Base-by-base conservation (phyloP, 2,888 invertebrate species). In the Gryllus longicercus region DNA sequence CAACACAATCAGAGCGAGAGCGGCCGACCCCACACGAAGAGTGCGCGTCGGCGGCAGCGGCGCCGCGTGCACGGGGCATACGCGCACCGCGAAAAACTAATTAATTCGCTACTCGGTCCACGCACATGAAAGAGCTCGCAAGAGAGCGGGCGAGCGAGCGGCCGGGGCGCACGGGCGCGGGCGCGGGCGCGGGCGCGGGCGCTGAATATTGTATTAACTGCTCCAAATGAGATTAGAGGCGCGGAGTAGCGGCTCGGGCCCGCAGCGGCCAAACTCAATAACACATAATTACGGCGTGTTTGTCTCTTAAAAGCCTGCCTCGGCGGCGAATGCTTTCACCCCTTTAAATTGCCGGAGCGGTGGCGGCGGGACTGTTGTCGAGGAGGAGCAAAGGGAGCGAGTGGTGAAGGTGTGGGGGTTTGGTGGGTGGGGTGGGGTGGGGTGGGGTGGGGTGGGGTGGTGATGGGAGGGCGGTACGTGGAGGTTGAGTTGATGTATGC, bases 181-280 rank as follows among this genome's bases (percentile, higher is more conserved):
- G 51, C 12, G 14, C 14, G 12, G 14, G 51, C 63, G 18, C 18
- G 18, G 63, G 18, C 63, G 63, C 63, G 63, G 38, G 38, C 38
- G 38, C 38, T 38, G 38, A 14, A 63, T 63, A 63, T 63, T 63
- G 63, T 63, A 63, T 63, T 63, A 63, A 63, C 63, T 63, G 63
- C 63, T 63, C 63, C 63, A 63, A 63, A 63, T n/a, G 63, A 63
- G 63, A n/a, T 63, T 63, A 63, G 63, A n/a, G 16, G 63, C 63
- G 16, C 63, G 63, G n/a, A 63, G 63, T 63, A 63, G 63, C 63
- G 3, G 63, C 63, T 63, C 14, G 63, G 16, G 63, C 63, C 63
- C 38, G 38, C n/a, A 14, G 63, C 63, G 63, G 63, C 63, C 63
- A 63, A 63, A 63, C 63, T 63, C 63, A 63, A 63, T 63, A 63